A percentile compares a stretch with the other conserved stretches of the same genome.
Conservation (phyloP, 1,140 invertebrate species). For the Lethrus apterus region DNA sequence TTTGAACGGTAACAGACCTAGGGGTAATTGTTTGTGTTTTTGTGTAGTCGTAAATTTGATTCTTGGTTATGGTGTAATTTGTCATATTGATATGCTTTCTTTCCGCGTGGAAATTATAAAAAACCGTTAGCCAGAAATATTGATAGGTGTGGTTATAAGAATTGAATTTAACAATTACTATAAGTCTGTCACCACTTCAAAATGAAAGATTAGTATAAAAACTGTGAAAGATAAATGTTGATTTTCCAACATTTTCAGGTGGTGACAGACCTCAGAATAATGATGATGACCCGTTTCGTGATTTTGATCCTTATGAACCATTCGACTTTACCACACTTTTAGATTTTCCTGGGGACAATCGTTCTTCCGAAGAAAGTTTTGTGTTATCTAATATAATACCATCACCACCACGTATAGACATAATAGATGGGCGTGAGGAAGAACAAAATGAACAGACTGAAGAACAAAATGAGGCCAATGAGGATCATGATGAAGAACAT, state of each 20-base stretch:
- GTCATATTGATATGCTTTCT: no score
- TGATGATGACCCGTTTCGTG: no score
- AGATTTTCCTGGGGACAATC: slow-evolving; percentile 11
- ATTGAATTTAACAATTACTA: no score
- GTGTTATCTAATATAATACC: slow-evolving; percentile 10
- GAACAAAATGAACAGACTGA: slow-evolving; percentile 6
- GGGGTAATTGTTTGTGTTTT: slow-evolving; percentile 2
- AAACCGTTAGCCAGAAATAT: no score
- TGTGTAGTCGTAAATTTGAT: not conserved
- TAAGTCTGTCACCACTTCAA: no score
- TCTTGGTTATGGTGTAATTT: not conserved
- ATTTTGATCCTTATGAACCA: no score
- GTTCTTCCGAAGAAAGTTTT: slow-evolving; percentile 4
- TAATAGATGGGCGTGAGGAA: slow-evolving; percentile 2
- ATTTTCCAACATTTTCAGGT: slow-evolving; percentile 7
- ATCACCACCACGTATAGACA: slow-evolving; percentile 5
- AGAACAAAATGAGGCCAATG: slow-evolving; percentile 4
- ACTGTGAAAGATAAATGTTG: no score
- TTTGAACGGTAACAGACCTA: slow-evolving; percentile 3
- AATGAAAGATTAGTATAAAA: no score
- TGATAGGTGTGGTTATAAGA: no score
- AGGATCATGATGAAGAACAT: slow-evolving; percentile 4
- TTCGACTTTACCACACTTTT: no score
- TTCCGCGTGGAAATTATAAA: no score
- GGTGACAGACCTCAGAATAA: slow-evolving; percentile 3